Base-by-base conservation (phyloP, 2,888 invertebrate genomes). In the Drosophila bunnanda region DNA sequence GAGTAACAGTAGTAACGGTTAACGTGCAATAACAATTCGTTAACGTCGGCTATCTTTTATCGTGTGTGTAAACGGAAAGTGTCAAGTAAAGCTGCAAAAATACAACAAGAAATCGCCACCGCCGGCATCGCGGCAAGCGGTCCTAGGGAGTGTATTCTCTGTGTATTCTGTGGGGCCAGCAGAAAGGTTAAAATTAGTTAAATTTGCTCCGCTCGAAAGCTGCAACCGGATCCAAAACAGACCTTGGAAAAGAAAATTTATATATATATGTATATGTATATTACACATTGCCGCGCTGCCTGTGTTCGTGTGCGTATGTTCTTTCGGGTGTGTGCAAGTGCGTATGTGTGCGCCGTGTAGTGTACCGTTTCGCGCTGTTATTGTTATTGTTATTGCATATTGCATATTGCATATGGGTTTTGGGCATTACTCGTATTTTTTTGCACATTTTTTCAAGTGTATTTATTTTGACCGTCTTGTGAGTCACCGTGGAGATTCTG, bases 161-260 rank as follows among this genome's bases (percentile, higher is more conserved):
- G 56, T 52, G 52, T 43, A 15, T 30, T 39, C 52, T 39, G 58
- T 57, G 58, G 58, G 58, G 59, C 58, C 58, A 60, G 32, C 59
- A 60, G 58, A 60, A 34, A 52, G 50, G 59, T 60, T 60, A 52
- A 34, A 52, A 52, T 72, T 70, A 73, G 76, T 76, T 71, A 43
- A 86, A 83, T 86, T 86, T 75, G 69, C 77, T 50, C 48, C 75
- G 58, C 82, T 52, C 22, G 32, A 59, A 60, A 60, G 59, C 59
- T 60, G 59, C 59, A 60, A 60, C 59, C 59, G 59, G 59, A 60
- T 60, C 59, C 58, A 39, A 60, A 60, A 58, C 59, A 60, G 59
- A 60, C 59, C 66, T 79, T 66, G 52, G 68, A 66, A 76, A 73
- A 67, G 53, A 67, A 50, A 79, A 75, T 70, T 77, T 50, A 20